These are phyloP conservation scores for Nematostella vectensis DNA, from an alignment of 92 coral and sea anemone species.

Conservation along the genomic window DNA sequence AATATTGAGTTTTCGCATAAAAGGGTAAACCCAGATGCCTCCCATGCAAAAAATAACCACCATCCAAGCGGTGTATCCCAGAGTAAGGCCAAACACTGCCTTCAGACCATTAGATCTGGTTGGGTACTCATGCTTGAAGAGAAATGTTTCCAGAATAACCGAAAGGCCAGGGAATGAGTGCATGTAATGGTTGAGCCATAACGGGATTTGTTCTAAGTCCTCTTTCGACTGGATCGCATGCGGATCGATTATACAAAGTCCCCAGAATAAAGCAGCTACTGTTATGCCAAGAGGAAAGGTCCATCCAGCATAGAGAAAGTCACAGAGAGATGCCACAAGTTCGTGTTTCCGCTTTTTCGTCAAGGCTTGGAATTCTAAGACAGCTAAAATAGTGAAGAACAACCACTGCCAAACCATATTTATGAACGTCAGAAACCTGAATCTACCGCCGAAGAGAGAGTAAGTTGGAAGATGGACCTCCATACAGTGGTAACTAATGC, in stretches of 20 bases:
- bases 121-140: constrained; percentile 71
- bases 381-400: constrained; percentile 75
- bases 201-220: constrained; percentile 57
- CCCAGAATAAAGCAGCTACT: constrained; percentile 80
- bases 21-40: constrained; percentile 90
- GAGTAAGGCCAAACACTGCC: constrained; percentile 38
- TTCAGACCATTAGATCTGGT: constrained; percentile 47
- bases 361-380: constrained; percentile 58
- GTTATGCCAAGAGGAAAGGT: constrained; percentile 69
- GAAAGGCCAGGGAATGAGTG: constrained; percentile 68
- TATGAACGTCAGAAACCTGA: constrained; percentile 74
- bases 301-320: constrained; percentile 59
- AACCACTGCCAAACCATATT: constrained; percentile 75
- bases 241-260: constrained; percentile 66
- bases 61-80: constrained; percentile 61
- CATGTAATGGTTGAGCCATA: constrained; percentile 77
- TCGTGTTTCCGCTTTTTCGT: constrained; percentile 56
- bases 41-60: constrained; percentile 67
- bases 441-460: constrained; percentile 75
- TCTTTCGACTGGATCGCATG: constrained; percentile 51
- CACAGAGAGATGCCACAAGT: constrained; percentile 58
- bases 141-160: constrained; percentile 45
- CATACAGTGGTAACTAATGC: constrained; percentile 54
- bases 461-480: constrained; percentile 65
- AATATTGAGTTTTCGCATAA: constrained; percentile 59